phyloP scores from a whole-genome alignment of 1,140 invertebrate genomes.

The Zelostemma sp. region DNA sequence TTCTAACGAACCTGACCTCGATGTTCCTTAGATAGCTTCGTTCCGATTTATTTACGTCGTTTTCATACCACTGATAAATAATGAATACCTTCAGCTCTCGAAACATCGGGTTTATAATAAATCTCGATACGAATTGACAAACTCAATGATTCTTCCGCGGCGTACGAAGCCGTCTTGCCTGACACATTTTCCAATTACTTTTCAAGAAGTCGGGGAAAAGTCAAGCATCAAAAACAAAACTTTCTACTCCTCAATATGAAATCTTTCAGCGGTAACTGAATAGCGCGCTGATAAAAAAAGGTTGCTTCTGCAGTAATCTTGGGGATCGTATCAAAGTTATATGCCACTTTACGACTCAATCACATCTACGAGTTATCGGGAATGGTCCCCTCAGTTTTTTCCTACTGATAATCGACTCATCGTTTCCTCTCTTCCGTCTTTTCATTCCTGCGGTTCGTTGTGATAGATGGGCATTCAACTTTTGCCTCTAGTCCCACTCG shows the following conservation, averaged over 20 bases:
- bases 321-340: constrained; percentile 11
- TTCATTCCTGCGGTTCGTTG: background rate
- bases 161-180: background rate
- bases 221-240: background rate
- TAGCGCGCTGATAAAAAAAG: background rate
- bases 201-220: background rate
- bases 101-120: no score
- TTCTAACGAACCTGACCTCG: constrained; percentile 56
- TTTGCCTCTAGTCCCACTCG: background rate
- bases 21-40: background rate
- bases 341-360: constrained; percentile 18
- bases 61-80: background rate
- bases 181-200: background rate
- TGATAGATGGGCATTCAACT: constrained; percentile 20
- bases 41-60: background rate
- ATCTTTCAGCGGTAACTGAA: background rate
- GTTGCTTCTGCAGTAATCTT: background rate
- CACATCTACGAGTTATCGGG: constrained; percentile 14
- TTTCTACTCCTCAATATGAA: constrained; percentile 1
- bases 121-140: background rate
- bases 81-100: background rate
- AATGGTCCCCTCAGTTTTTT: background rate
- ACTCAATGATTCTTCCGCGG: background rate
- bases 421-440: constrained; percentile 8
- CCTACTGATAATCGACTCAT: constrained; percentile 20